These are phyloP conservation scores for Cyclophora punctaria DNA, from an alignment of 2,888 invertebrate genomes.

Conservation along the genomic window DNA sequence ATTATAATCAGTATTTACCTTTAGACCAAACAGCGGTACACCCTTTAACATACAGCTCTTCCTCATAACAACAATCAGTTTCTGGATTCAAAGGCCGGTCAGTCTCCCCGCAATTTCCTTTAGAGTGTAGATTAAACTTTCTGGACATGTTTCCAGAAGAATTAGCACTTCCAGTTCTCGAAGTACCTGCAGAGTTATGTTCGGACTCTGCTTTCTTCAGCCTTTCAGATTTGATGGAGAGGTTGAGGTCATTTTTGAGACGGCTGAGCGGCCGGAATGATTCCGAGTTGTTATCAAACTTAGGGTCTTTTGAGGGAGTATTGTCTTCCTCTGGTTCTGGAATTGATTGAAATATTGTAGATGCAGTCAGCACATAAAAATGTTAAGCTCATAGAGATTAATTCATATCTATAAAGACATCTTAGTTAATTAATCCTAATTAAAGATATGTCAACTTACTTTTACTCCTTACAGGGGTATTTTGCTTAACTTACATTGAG, in stretches of 20 bases:
- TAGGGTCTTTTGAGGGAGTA: conserved; percentile 41
- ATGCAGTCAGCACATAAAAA: too few species aligned
- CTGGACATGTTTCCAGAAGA: conserved; percentile 66
- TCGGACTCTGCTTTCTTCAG: conserved; percentile 47
- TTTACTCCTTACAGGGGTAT: too few species aligned
- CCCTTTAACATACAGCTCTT: conserved; percentile 91
- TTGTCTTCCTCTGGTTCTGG: conserved; percentile 48
- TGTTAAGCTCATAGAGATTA: too few species aligned
- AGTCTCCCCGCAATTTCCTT: conserved; percentile 27
- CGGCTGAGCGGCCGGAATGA: conserved; percentile 57
- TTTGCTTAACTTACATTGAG: too few species aligned
- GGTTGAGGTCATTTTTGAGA: conserved; percentile 62
- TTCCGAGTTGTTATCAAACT: conserved; percentile 51
- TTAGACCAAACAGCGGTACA: conserved; percentile 88
- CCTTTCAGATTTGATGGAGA: conserved; percentile 62
- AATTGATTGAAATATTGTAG: conserved; percentile 7
- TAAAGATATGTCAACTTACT: too few species aligned
- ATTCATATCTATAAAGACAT: too few species aligned
- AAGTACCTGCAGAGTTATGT: conserved; percentile 38
- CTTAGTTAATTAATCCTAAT: too few species aligned
- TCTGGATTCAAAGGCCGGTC: conserved; percentile 48
- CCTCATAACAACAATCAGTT: conserved; percentile 78
- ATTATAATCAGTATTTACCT: conserved; percentile 43
- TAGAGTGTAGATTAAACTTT: conserved; percentile 49
- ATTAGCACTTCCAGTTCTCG: conserved; percentile 55